phyloP scores from a whole-genome alignment of 2,888 invertebrate species.

The Lacanobia wlatinum region DNA sequence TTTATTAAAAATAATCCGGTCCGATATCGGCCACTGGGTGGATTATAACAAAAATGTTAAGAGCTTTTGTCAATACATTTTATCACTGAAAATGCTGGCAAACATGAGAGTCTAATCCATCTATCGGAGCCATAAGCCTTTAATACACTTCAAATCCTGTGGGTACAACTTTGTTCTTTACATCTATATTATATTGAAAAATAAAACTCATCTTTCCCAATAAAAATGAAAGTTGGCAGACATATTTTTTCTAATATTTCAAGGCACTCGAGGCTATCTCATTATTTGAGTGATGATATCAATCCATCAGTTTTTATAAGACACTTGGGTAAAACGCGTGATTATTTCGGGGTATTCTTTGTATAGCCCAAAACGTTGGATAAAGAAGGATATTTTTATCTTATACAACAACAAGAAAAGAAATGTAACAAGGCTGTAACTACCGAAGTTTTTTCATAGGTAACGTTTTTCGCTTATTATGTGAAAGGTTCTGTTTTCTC shows the following conservation, averaged over 20 bases:
- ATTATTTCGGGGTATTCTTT: conserved; percentile 44
- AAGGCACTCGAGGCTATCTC: conserved; percentile 42
- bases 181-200: conserved; percentile 38
- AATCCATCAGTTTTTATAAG: conserved; percentile 64
- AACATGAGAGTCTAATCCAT: conserved; percentile 47
- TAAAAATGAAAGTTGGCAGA: conserved; percentile 47
- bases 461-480: conserved; percentile 6
- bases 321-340: conserved; percentile 44
- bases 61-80: conserved; percentile 48
- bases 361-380: conserved; percentile 10
- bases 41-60: conserved; percentile 33
- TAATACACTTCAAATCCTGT: conserved; percentile 51
- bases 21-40: conserved; percentile 1
- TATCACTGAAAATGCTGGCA: conserved; percentile 34
- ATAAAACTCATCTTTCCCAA: conserved; percentile 46
- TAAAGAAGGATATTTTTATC: conserved; percentile 29
- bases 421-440: conserved; percentile 11
- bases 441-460: conserved; percentile 24
- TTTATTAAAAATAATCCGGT: conserved; percentile 32
- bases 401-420: conserved; percentile 27
- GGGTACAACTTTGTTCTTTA: conserved; percentile 29
- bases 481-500: conserved; percentile 14
- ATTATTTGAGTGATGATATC: conserved; percentile 62
- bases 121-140: conserved; percentile 21
- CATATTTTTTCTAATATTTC: conserved; percentile 55